Evolutionary conservation across 2,113 vertebrate species (phyloP), one percentile per base, ranked within the genome.

Genomic region (Azemiops feae): DNA sequence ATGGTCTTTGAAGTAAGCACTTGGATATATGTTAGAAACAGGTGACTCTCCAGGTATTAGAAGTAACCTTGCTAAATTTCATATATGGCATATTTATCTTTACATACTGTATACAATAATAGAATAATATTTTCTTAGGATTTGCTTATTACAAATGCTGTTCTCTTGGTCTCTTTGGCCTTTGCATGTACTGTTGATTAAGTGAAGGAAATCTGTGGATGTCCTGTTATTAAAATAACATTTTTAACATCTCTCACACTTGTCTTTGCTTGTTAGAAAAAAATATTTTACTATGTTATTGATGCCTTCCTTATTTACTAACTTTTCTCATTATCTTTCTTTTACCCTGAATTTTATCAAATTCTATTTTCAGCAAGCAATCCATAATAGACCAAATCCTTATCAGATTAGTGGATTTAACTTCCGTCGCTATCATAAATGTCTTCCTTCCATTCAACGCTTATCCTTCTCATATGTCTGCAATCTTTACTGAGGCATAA

Each of bases 331-430:
- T 81, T 91, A 81, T 86, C 6, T 18, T 53, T 53, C 27, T 23
- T 91, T 91, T 22, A 54, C 8, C 25, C 16, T 57, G 43, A 8
- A 91, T 57, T 52, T 86, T 87, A 87, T 87, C 91, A 92, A 60
- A 47, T 87, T 87, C 20, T 60, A 22, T 34, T 87, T 87, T 87
- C 55, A 92, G 91, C 27, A 60, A 92, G 54, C 16, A 87, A 87
- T 12, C 30, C 55, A 52, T 60, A 87, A 55, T 14, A 87, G 85
- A 52, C 85, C 45, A 87, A 92, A 92, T 92, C 91, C 85, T 87
- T 64, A 92, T 64, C 55, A 64, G 85, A 92, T 92, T 92, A 92
- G 91, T 92, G 91, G 85, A 25, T 64, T 92, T 92, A 92, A 88
- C n/a, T 92, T 88, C 57, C 91, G 43, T 69, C 47, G 1, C n/a